These are phyloP conservation scores for Sylvilagus bachmani DNA, from an alignment of 2,113 vertebrate genomes.

Conservation along the genomic window DNA sequence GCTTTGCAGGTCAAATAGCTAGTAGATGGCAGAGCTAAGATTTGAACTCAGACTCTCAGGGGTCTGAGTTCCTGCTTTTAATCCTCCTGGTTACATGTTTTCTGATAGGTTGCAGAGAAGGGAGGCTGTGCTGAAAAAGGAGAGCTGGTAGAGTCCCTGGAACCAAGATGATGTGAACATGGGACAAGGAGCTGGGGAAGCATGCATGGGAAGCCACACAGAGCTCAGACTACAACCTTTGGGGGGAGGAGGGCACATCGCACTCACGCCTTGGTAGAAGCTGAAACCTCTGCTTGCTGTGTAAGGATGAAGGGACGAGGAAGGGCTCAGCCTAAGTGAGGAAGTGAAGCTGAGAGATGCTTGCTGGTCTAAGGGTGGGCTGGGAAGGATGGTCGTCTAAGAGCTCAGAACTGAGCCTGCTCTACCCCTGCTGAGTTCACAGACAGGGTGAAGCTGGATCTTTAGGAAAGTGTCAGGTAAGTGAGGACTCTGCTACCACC, in stretches of 20 bases:
- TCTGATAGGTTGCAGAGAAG: background rate
- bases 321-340: background rate
- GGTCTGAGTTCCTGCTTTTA: background rate
- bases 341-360: background rate
- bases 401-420: background rate
- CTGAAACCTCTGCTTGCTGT: background rate
- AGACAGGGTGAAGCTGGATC: background rate
- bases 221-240: background rate
- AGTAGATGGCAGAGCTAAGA: background rate
- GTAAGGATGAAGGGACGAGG: background rate
- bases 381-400: background rate
- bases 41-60: background rate
- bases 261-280: background rate
- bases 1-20: background rate
- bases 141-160: background rate
- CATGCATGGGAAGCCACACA: background rate
- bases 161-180: background rate
- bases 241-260: background rate
- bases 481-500: background rate
- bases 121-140: background rate
- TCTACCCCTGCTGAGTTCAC: background rate
- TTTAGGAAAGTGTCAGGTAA: background rate
- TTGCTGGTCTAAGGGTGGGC: background rate
- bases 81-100: background rate
- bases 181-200: no score